Percentiles rank a stretch among this genome's conserved stretches.
These are phyloP conservation scores for western clawed frog (Xenopus tropicalis) DNA, from an alignment of 2,113 vertebrate genomes.

Conservation along the genomic window UCB_Xtro_10.0 CM004452.2:33165501-33166000, in stretches of 20 bases:
- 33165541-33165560: not conserved
- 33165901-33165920: too few species aligned
- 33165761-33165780: not conserved
- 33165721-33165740: not conserved
- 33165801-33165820: not conserved
- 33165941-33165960: too few species aligned
- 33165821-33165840: not conserved
- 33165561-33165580: not conserved
- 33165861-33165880: too few species aligned
- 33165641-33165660: conserved; percentile 74
- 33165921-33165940: too few species aligned
- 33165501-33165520: too few species aligned
- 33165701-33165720: conserved; percentile 74
- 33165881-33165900: too few species aligned
- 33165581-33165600: conserved; percentile 95
- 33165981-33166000: too few species aligned
- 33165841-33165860: too few species aligned
- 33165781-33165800: not conserved
- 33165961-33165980: too few species aligned
- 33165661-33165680: conserved; percentile 76
- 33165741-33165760: too few species aligned
- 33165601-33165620: conserved; percentile 79
- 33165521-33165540: too few species aligned
- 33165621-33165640: conserved; percentile 78
- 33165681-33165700: conserved; percentile 82